phyloP scores from a whole-genome alignment of 2,797 vertebrate genomes.

The Erpetoichthys calabaricus region DNA sequence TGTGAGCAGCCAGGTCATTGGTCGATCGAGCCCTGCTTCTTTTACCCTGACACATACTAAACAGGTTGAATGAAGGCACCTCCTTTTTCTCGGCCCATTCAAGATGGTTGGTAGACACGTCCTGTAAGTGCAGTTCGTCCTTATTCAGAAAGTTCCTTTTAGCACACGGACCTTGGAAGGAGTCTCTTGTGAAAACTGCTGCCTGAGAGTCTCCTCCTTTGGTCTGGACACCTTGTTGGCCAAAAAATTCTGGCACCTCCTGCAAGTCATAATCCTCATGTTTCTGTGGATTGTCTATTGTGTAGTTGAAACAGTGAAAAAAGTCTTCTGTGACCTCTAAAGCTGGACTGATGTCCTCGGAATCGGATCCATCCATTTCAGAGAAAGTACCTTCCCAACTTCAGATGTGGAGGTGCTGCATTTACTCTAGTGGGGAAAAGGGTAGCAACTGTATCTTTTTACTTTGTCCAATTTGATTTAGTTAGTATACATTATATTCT shows the following conservation, averaged over 20 bases:
- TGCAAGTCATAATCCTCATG: constrained; percentile 52
- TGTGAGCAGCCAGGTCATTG: constrained; percentile 71
- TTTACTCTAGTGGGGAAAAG: not conserved
- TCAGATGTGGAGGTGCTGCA: not conserved
- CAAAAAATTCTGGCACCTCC: constrained; percentile 50
- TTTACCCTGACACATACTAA: constrained; percentile 69
- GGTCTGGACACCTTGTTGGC: constrained; percentile 39
- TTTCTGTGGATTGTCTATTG: constrained; percentile 51
- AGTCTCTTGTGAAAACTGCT: not conserved
- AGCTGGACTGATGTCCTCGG: constrained; percentile 88
- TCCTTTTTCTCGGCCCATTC: constrained; percentile 57
- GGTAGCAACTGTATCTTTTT: not conserved
- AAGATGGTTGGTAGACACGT: constrained; percentile 40
- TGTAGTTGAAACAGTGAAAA: constrained; percentile 70
- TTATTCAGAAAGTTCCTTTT: constrained; percentile 41
- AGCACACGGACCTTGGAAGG: not conserved
- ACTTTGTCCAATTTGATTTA: not conserved
- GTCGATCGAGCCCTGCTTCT: constrained; percentile 75
- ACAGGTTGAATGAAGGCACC: constrained; percentile 51
- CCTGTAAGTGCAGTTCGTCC: constrained; percentile 28
- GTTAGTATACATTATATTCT: not conserved
- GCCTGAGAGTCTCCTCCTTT: constrained; percentile 29
- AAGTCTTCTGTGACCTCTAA: constrained; percentile 94
- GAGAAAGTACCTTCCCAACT: not conserved
- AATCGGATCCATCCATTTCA: constrained; percentile 73